Evolutionary conservation across 2,797 vertebrate genomes (phyloP).

Genomic region (Sylvilagus floridanus): DNA sequence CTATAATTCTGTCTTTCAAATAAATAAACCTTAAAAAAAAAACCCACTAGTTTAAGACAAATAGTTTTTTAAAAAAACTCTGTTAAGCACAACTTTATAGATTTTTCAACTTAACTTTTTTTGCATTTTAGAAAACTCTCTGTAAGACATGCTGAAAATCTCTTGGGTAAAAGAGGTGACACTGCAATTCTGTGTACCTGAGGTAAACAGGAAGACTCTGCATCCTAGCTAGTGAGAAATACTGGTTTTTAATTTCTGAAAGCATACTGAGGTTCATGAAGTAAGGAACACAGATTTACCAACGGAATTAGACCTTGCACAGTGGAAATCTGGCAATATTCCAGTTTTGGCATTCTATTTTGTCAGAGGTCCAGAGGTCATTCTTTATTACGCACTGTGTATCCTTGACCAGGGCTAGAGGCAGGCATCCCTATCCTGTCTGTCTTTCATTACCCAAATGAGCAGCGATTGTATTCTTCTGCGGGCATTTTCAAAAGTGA

Average conservation of each 20-base stretch:
- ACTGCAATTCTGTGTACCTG: neutral
- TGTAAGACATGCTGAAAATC: constrained; percentile 4
- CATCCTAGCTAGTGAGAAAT: neutral
- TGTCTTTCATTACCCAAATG: constrained; percentile 34
- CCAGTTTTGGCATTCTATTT: constrained; percentile 6
- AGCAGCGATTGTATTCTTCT: neutral
- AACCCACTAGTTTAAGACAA: too few species aligned
- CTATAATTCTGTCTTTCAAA: too few species aligned
- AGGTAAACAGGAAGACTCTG: neutral
- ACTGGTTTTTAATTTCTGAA: constrained; percentile 13
- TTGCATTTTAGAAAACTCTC: neutral
- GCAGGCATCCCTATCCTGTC: neutral
- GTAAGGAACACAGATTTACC: constrained; percentile 17
- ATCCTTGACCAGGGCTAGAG: constrained; percentile 30
- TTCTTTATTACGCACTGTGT: constrained; percentile 58
- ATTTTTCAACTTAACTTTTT: constrained; percentile 40
- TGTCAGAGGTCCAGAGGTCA: constrained; percentile 33
- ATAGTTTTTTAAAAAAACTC: too few species aligned
- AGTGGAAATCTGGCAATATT: constrained; percentile 52
- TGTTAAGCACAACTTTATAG: neutral
- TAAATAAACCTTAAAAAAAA: too few species aligned
- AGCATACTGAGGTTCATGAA: constrained; percentile 10
- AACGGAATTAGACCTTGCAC: constrained; percentile 27
- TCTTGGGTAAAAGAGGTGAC: neutral
- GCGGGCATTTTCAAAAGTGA: constrained; percentile 45